These are phyloP conservation scores for Nestor notabilis DNA, from an alignment of 2,113 vertebrate genomes.

Conservation along the genomic window DNA sequence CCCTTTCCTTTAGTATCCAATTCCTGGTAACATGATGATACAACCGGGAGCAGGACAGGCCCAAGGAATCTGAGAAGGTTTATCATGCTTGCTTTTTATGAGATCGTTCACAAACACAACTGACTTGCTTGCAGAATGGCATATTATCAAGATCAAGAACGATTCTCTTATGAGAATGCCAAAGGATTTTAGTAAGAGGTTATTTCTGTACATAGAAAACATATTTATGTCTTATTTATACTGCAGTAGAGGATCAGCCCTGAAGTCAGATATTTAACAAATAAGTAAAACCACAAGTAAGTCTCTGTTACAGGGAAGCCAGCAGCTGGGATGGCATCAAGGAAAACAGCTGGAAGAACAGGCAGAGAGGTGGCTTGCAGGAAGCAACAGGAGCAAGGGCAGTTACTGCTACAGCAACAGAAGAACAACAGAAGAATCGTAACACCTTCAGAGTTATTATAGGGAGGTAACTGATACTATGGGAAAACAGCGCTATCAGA, in stretches of 20 bases:
- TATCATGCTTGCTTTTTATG: not conserved
- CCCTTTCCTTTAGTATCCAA: not conserved
- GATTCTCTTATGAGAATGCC: conserved; percentile 5
- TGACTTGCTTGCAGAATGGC: not conserved
- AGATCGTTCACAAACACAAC: not conserved
- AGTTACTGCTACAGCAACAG: not conserved
- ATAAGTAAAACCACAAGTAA: not conserved
- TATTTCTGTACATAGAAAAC: not conserved
- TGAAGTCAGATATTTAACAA: conserved; percentile 4
- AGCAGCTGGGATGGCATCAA: not conserved
- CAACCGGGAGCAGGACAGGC: not conserved
- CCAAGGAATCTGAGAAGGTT: not conserved
- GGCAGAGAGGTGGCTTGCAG: not conserved
- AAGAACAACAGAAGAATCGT: not conserved
- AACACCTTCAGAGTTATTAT: not conserved
- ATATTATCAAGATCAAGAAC: conserved; percentile 3
- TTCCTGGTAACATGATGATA: not conserved
- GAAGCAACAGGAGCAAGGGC: not conserved
- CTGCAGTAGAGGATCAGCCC: not conserved
- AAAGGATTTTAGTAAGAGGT: not conserved
- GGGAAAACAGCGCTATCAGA: not conserved
- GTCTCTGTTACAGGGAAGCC: not conserved
- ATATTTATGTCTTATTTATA: conserved; percentile 11
- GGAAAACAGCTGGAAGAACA: not conserved
- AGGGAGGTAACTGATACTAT: not conserved